Evolutionary conservation across 1,140 invertebrate genomes (phyloP), one percentile per base, ranked within the genome.

Genomic region (Trissolcus basalis): DNA sequence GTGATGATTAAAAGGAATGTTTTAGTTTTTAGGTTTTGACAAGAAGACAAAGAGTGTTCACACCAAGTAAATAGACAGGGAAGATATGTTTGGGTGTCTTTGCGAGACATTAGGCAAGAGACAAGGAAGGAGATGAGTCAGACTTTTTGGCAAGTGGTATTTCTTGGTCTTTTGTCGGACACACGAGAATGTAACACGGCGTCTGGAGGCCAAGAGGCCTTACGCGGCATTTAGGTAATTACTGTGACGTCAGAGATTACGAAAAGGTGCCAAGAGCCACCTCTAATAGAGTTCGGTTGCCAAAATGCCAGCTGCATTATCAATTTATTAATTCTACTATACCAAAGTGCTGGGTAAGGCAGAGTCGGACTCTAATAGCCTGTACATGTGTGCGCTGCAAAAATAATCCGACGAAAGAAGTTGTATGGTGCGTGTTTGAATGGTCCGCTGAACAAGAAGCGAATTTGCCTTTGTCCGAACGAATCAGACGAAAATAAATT

Each of bases 261-360:
- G 67, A 63, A 69, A 65, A 72, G 58, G 73, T 79, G 78, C 78
- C 78, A 79, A 79, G 67, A 77, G 50, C 56, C 50, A 60, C 56
- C 54, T 73, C 60, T 79, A 79, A 79, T 77, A 76, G 73, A 77
- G 69, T 64, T 67, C 16, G 39, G 54, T 47, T 79, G 77, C 77
- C 73, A 76, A 79, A 77, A 69, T 79, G 69, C 73, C 73, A 79
- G 78, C 78, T 79, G 73, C 69, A 72, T 68, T 77, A 70, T 79
- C 78, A 79, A 79, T 79, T 79, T 79, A 77, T 79, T 76, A 69
- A 65, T 76, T 76, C 59, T 14, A 49, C 54, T 49, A 6, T 1
- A 53, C 51, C 19, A n/a, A 63, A 53, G 65, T 55, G 16, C 39
- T 63, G 53, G 35, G 58, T 53, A 19, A 56, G 14, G 6, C 45